Conservation (phyloP, 2,888 invertebrate genomes). For the Clanis bilineata region DNA sequence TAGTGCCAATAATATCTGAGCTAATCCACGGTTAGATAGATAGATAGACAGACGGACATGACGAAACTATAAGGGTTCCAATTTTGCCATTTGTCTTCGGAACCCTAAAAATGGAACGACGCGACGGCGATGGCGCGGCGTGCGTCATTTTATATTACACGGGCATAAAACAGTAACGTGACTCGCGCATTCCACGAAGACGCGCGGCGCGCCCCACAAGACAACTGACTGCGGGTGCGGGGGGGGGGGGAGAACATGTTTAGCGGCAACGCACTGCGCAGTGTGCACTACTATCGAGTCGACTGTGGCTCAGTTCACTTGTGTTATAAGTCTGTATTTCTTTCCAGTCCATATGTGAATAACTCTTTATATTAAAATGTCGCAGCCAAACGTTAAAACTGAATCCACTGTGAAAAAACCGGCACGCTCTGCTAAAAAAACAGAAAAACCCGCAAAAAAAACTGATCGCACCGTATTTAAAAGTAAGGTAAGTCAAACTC, state of each 20-base stretch:
- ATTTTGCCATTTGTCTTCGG: too few relatives aligned
- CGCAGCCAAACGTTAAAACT: not conserved
- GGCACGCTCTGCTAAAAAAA: not conserved
- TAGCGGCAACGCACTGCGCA: not conserved
- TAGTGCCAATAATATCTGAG: too few relatives aligned
- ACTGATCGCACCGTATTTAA: not conserved
- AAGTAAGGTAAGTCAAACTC: not conserved
- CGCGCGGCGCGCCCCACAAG: not conserved
- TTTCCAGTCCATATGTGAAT: not conserved
- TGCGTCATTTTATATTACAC: too few relatives aligned
- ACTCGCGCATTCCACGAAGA: not conserved
- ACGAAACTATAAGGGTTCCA: too few relatives aligned
- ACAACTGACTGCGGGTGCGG: not conserved
- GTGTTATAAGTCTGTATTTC: not conserved
- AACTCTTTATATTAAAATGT: not conserved
- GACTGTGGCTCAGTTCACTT: not conserved
- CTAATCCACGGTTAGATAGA: too few relatives aligned
- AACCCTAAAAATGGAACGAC: too few relatives aligned
- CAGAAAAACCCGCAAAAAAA: not conserved
- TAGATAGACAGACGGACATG: too few relatives aligned
- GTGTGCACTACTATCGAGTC: not conserved
- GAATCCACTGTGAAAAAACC: not conserved
- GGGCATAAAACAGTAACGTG: not conserved
- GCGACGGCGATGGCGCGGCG: too few relatives aligned
- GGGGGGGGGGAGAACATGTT: not conserved